Evolutionary conservation across 2,797 vertebrate species (phyloP).

Genomic region (Coccyzus lansbergi): DNA sequence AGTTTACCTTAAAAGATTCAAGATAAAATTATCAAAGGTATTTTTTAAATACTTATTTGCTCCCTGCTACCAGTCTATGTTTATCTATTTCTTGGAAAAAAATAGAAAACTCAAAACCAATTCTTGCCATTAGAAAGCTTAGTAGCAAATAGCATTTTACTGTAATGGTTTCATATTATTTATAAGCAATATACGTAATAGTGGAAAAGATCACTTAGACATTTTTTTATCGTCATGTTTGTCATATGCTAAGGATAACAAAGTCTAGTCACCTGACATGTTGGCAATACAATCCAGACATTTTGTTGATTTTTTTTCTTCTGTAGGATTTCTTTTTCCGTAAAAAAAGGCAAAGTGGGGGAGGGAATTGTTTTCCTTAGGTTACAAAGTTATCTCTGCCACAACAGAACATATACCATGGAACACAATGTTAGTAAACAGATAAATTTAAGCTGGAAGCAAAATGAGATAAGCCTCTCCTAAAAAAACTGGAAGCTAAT

Average conservation of each 20-base stretch:
- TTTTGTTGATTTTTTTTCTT: neutral
- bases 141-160: neutral
- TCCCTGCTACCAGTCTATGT: neutral
- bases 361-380: neutral
- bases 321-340: neutral
- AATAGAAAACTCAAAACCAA: neutral
- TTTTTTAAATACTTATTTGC: neutral
- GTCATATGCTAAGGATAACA: neutral
- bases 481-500: neutral
- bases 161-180: neutral
- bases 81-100: neutral
- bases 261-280: neutral
- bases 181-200: neutral
- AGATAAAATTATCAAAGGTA: neutral
- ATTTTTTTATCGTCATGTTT: neutral
- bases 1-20: neutral
- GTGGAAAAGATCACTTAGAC: neutral
- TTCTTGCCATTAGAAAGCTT: neutral
- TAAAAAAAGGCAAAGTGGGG: accelerated
- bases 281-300: neutral
- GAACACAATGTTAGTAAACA: neutral
- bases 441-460: neutral
- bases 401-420: neutral
- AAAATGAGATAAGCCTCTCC: neutral
- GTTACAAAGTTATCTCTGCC: neutral